Percentiles rank a stretch among this genome's conserved stretches.
Evolutionary conservation across 1,140 invertebrate genomes (phyloP).

Genomic region (Drosophila albomicans): DNA sequence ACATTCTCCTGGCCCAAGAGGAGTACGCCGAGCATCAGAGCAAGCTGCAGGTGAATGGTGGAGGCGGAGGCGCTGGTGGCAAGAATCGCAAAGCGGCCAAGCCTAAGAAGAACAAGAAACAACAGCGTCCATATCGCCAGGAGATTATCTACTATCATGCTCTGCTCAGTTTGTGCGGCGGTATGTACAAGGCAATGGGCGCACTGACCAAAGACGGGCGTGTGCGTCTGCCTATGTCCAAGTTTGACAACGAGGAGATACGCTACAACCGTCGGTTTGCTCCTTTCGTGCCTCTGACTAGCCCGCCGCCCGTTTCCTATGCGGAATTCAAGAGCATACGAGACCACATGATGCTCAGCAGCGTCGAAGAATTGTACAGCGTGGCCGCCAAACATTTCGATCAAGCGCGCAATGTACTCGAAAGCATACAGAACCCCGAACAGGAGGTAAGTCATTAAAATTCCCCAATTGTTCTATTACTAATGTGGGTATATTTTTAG

Average conservation of each 20-base stretch:
- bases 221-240: slow-evolving; percentile 91
- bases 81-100: slow-evolving; percentile 88
- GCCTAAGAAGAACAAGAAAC: slow-evolving; percentile 89
- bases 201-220: slow-evolving; percentile 87
- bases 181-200: slow-evolving; percentile 92
- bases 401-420: slow-evolving; percentile 93
- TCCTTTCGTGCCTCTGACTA: slow-evolving; percentile 93
- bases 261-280: slow-evolving; percentile 97
- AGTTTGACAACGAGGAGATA: slow-evolving; percentile 97
- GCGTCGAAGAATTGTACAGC: slow-evolving; percentile 88
- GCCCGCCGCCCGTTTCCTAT: slow-evolving; percentile 95
- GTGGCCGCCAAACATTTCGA: slow-evolving; percentile 96
- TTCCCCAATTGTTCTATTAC: background rate
- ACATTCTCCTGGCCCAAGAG: slow-evolving; percentile 92
- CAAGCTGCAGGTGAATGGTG: slow-evolving; percentile 79
- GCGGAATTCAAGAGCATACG: slow-evolving; percentile 91
- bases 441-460: slow-evolving; percentile 89
- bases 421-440: slow-evolving; percentile 91
- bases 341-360: slow-evolving; percentile 76
- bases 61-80: slow-evolving; percentile 67
- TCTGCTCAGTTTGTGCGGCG: slow-evolving; percentile 96
- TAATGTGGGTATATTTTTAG: slow-evolving; percentile 86
- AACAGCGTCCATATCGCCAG: slow-evolving; percentile 90
- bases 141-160: slow-evolving; percentile 96
- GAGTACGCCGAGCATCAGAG: slow-evolving; percentile 86